Evolutionary conservation across 2,797 vertebrate genomes (phyloP), one percentile per base, ranked within the genome.

Genomic region (Hippopotamyrus pictus): DNA sequence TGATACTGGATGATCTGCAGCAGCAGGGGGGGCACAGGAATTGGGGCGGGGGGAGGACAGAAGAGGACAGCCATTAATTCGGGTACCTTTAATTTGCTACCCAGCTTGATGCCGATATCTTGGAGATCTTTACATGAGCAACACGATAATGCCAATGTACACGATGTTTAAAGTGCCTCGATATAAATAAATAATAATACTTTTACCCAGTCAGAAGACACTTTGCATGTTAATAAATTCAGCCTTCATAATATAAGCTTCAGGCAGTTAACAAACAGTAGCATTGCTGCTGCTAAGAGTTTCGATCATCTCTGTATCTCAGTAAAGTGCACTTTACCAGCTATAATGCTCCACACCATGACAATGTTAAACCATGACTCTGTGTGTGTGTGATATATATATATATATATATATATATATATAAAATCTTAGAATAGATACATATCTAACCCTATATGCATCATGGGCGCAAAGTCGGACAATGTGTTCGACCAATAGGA

Each of bases 1-100:
- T 99, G 98, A 94, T 98, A 98, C 94, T 98, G 97, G 94, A 98
- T 99, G 94, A 98, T 97, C 98, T 99, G 95, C 50, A 93, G 92
- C 90, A 9, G n/a, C n/a, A n/a, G 73, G 44, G 11, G 3, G 8
- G 5, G 17, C 14, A 50, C 29, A 65, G 54, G 41, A 88, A 50
- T 51, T 8, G 1, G 73, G 41, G 11, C 2, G 3, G 7, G 29
- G 62, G 17, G 37, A 5, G 19, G 14, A 19, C 73, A 82, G 37
- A 37, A 79, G 19, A 12, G 7, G 79, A 83, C 41, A 48, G 44
- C n/a, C 17, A 48, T 46, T 50, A 50, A 6, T 5, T 33, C 4
- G 11, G 9, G 11, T 29, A 4, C 11, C 11, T 69, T 33, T 14
- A 14, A 29, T 69, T 14, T 14, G 14, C 29, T 73, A 12, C 29